phyloP scores from a whole-genome alignment of 2,797 vertebrate genomes.

The Rhinophrynus dorsalis region DNA sequence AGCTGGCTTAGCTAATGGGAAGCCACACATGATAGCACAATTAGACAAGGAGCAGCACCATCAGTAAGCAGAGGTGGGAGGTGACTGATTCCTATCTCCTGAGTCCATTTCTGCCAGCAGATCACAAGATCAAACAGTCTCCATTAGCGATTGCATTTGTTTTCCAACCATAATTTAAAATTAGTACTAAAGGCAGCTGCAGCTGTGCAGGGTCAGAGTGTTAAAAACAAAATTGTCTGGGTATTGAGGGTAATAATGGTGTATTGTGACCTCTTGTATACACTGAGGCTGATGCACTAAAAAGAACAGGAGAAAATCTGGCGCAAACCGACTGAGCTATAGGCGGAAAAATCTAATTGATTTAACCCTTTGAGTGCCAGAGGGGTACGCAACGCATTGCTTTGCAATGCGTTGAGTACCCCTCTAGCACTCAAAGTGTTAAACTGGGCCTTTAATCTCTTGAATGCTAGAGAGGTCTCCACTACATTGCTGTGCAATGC shows the following conservation, averaged over 20 bases:
- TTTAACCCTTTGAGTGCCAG: too few relatives aligned
- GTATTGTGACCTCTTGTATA: too few relatives aligned
- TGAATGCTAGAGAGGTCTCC: too few relatives aligned
- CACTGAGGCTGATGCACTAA: too few relatives aligned
- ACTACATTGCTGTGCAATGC: too few relatives aligned
- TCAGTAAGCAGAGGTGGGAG: constrained; percentile 7
- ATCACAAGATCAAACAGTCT: constrained; percentile 16
- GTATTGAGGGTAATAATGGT: not conserved
- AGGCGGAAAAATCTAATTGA: too few relatives aligned
- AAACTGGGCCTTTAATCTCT: too few relatives aligned
- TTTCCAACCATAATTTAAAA: constrained; percentile 31
- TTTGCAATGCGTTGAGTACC: too few relatives aligned
- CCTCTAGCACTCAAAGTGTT: too few relatives aligned
- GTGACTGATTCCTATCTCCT: constrained; percentile 21
- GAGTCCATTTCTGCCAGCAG: constrained; percentile 25
- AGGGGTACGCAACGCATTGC: too few relatives aligned
- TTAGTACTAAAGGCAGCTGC: constrained; percentile 29
- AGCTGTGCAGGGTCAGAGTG: constrained; percentile 9
- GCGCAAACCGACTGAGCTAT: too few relatives aligned
- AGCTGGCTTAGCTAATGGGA: constrained; percentile 13
- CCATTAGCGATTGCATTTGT: constrained; percentile 29
- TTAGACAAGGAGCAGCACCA: not conserved
- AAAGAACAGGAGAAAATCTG: too few relatives aligned
- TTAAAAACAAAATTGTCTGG: not conserved
- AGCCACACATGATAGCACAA: not conserved